Base-by-base conservation (phyloP, 2,113 vertebrate genomes). In the Nothocercus julius region DNA sequence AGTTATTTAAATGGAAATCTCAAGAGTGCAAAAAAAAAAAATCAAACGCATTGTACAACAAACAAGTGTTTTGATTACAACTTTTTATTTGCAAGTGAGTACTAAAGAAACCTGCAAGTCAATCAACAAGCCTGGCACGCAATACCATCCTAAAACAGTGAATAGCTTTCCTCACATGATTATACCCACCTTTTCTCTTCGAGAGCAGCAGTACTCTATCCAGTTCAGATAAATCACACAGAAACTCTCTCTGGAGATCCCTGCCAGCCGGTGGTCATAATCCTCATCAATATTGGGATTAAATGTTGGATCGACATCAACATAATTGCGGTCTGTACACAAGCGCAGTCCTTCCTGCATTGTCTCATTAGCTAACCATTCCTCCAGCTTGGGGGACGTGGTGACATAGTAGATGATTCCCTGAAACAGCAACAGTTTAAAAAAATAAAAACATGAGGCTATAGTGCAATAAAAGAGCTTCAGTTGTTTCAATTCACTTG, bases 261-360 rank as follows among this genome's bases (percentile, higher is more conserved):
- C 99, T 27, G 99, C 99, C 36, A 99, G 97, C 9, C 99, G 98
- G 38, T 99, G 99, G 97, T 99, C 99, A 78, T 99, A 99, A 97
- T 99, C 99, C 95, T 99, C 99, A 63, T 99, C 99, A 51, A 99
- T 99, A 97, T 99, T 99, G 77, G 99, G 99, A 92, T 99, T 99
- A 97, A 99, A 99, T 9, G 99, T 99, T 24, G 99, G 99, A 95
- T 99, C 99, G 74, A 99, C 98, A 92, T 99, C 99, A 38, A 99
- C 99, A 5, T 99, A 99, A 96, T 99, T 99, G 87, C 98, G 98
- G 96, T 99, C 99, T 7, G 98, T 97, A 85, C 99, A 99, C 11
- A 97, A 97, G 59, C 98, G 98, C 34, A 99, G 97, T 34, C 99
- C 99, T 67, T 99, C 99, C 94, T 98, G 98, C 99, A 99, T 99